Conservation (phyloP, 2,888 invertebrate species). For the Diplolepis rosae region DNA sequence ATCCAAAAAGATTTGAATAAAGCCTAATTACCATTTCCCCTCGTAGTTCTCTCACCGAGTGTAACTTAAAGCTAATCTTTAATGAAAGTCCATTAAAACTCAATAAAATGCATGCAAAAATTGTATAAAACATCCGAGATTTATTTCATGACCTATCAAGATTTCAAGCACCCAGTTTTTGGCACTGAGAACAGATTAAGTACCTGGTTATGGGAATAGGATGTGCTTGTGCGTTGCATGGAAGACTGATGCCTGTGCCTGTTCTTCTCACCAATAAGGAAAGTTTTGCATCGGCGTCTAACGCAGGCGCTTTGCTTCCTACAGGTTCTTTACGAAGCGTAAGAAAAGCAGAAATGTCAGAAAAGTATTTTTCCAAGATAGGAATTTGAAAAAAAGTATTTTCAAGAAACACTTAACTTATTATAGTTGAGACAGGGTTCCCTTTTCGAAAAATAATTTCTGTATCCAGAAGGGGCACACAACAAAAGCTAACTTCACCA, state of each 20-base stretch:
- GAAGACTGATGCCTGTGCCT: slow-evolving; percentile 68
- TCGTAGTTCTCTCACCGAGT: too few relatives aligned
- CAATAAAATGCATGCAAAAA: background rate
- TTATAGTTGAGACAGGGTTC: background rate
- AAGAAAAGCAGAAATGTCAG: too few relatives aligned
- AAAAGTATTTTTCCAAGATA: too few relatives aligned
- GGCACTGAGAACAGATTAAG: slow-evolving; percentile 36
- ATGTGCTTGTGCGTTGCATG: slow-evolving; percentile 76
- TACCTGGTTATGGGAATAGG: slow-evolving; percentile 75
- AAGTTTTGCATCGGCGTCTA: slow-evolving; percentile 77
- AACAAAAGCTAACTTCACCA: too few relatives aligned
- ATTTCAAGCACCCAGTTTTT: slow-evolving; percentile 25
- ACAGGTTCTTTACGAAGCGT: slow-evolving; percentile 75
- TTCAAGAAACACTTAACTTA: too few relatives aligned
- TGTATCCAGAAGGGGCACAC: too few relatives aligned
- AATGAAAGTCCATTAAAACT: too few relatives aligned
- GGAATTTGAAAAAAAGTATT: too few relatives aligned
- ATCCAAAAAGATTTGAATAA: too few relatives aligned
- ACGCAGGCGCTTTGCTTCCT: slow-evolving; percentile 77
- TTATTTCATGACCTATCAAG: background rate
- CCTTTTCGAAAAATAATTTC: background rate
- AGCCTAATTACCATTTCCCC: too few relatives aligned
- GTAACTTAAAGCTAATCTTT: too few relatives aligned
- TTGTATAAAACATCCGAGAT: background rate
- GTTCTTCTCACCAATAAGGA: slow-evolving; percentile 64